phyloP scores from a whole-genome alignment of 2,888 invertebrate species.

The Dione juno region DNA sequence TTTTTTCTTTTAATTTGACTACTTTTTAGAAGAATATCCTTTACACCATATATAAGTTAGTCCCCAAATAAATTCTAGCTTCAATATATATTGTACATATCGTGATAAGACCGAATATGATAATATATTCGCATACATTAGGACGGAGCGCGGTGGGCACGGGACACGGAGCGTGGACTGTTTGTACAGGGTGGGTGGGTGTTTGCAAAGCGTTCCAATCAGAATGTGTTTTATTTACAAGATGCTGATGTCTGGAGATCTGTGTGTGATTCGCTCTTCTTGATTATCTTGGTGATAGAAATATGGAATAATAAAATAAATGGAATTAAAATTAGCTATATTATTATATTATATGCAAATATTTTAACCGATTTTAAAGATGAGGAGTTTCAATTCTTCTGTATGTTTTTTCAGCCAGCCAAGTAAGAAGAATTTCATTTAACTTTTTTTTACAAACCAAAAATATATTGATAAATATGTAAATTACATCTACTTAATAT shows the following conservation, averaged over 20 bases:
- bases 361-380: no score
- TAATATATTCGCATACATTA: conserved; percentile 43
- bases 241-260: conserved; percentile 45
- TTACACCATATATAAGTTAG: no score
- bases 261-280: neutral
- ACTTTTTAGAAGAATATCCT: no score
- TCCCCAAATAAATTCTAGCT: conserved; percentile 6
- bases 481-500: no score
- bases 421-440: no score
- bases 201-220: conserved; percentile 43
- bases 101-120: conserved; percentile 37
- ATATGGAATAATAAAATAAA: neutral
- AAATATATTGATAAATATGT: no score
- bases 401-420: no score
- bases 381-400: no score
- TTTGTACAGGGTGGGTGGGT: conserved; percentile 30
- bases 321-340: no score
- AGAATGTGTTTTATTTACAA: conserved; percentile 48
- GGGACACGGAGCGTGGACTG: conserved; percentile 35
- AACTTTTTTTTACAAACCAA: no score
- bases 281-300: neutral
- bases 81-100: conserved; percentile 4
- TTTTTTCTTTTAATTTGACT: no score
- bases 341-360: no score
- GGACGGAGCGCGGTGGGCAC: conserved; percentile 31